Percentiles rank a stretch among this genome's conserved stretches.
Conservation (phyloP, 2,888 invertebrate genomes). For the Metallyticus violacea region DNA sequence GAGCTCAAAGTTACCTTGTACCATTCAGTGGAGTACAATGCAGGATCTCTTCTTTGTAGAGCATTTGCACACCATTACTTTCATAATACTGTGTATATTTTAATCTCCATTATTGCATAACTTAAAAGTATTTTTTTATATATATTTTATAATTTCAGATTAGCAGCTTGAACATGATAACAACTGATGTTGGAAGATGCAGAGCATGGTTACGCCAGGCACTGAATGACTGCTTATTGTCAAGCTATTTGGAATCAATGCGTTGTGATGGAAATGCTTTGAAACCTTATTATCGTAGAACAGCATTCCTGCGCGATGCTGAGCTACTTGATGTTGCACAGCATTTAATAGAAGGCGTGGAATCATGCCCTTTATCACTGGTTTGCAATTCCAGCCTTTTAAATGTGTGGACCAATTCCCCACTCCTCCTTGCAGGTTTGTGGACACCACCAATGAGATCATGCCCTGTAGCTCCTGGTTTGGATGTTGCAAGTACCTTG, state of each 20-base stretch:
- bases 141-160: slow-evolving; percentile 52
- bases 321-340: slow-evolving; percentile 78
- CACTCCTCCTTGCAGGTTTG: slow-evolving; percentile 78
- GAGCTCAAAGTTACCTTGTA: too few species aligned
- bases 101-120: too few species aligned
- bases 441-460: slow-evolving; percentile 79
- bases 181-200: slow-evolving; percentile 86
- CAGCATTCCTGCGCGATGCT: slow-evolving; percentile 78
- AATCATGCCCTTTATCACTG: slow-evolving; percentile 62
- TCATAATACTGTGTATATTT: too few species aligned
- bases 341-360: slow-evolving; percentile 72
- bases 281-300: slow-evolving; percentile 76
- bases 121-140: neutral
- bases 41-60: too few species aligned
- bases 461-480: slow-evolving; percentile 57
- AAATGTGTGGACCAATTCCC: slow-evolving; percentile 84
- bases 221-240: slow-evolving; percentile 81
- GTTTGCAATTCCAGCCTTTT: slow-evolving; percentile 82
- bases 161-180: slow-evolving; percentile 72
- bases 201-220: slow-evolving; percentile 88
- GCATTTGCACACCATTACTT: too few species aligned
- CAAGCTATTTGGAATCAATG: slow-evolving; percentile 82
- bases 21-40: too few species aligned
- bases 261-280: slow-evolving; percentile 72
- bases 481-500: slow-evolving; percentile 72